A percentile compares a stretch with the other conserved stretches of the same genome.
Conservation (phyloP, 2,113 vertebrate species). For the Telmatochromis brachygnathus region DNA sequence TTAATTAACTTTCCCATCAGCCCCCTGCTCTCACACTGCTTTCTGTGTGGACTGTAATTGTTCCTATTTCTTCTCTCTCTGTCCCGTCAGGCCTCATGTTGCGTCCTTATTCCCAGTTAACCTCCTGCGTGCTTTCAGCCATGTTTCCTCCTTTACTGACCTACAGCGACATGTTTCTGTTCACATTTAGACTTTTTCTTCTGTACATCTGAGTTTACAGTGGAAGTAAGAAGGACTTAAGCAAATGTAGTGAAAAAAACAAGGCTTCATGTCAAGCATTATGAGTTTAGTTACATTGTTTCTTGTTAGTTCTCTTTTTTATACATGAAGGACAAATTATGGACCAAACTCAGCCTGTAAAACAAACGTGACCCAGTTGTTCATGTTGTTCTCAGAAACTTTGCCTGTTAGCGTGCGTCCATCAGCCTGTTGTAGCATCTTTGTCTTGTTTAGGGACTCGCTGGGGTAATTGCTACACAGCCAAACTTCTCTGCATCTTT, state of each 20-base stretch:
- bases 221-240: not conserved
- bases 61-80: not conserved
- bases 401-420: constrained; percentile 6
- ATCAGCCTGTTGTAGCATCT: not conserved
- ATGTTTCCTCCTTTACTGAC: not conserved
- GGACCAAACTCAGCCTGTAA: not conserved
- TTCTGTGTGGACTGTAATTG: not conserved
- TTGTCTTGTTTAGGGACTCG: not conserved
- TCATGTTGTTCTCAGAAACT: constrained; percentile 1
- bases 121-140: not conserved
- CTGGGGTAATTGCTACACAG: not conserved
- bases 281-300: not conserved
- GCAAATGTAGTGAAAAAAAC: not conserved
- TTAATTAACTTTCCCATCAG: constrained; percentile 37
- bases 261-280: not conserved
- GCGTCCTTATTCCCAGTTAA: not conserved
- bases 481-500: not conserved
- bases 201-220: not conserved
- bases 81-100: not conserved
- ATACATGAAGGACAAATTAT: not conserved
- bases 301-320: not conserved
- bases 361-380: constrained; percentile 34
- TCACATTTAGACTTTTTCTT: not conserved
- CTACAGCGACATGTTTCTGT: not conserved
- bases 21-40: not conserved